These are phyloP conservation scores for Ptychobarbus kaznakovi DNA, from an alignment of 2,797 vertebrate species.

Conservation along the genomic window DNA sequence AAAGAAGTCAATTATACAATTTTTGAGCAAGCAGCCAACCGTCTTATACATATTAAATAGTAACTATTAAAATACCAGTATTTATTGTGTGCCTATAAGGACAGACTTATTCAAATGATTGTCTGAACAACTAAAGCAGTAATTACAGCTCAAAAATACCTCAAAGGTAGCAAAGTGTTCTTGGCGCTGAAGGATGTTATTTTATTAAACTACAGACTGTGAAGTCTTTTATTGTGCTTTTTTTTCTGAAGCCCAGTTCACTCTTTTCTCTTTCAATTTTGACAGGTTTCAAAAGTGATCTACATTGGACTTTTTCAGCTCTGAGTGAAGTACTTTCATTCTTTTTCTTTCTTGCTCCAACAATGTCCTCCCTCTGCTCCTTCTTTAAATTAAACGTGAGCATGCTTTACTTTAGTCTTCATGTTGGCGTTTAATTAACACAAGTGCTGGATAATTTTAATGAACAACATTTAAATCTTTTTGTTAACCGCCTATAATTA, in stretches of 20 bases:
- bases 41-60: background rate
- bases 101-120: conserved; percentile 11
- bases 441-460: conserved; percentile 1
- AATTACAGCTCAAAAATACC: conserved; percentile 32
- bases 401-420: conserved; percentile 18
- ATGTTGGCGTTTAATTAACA: background rate
- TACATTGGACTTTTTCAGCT: background rate
- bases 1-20: background rate
- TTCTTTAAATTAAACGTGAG: conserved; percentile 21
- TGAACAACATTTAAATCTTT: background rate
- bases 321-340: background rate
- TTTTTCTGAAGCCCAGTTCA: conserved; percentile 33
- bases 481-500: background rate
- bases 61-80: background rate
- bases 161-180: conserved; percentile 33
- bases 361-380: conserved; percentile 1
- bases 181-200: conserved; percentile 23
- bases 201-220: conserved; percentile 27
- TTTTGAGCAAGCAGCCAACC: background rate
- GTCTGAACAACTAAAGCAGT: conserved; percentile 15
- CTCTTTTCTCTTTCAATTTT: conserved; percentile 35
- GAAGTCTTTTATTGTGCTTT: conserved; percentile 28
- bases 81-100: conserved; percentile 11
- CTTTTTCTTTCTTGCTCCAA: conserved; percentile 24
- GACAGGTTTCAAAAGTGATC: conserved; percentile 17